Percentiles rank a stretch among this genome's conserved stretches.
Conservation (phyloP, 2,888 invertebrate species). For the Mystacides longicornis region DNA sequence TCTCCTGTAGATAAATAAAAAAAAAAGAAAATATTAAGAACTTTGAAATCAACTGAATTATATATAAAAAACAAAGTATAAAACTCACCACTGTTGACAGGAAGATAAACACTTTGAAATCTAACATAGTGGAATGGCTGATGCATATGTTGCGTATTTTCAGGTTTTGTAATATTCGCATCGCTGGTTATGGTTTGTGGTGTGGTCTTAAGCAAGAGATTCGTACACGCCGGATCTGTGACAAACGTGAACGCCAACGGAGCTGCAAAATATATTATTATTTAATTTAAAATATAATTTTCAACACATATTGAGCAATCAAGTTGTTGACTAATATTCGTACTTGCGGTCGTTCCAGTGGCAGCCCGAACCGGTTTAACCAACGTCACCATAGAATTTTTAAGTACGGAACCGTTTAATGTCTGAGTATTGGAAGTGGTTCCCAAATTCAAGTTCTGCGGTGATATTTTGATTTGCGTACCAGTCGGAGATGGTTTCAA, state of each 20-base stretch:
- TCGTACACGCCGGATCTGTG: conserved; percentile 25
- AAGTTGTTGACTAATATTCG: conserved; percentile 16
- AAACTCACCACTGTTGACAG: conserved; percentile 32
- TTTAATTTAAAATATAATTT: not conserved
- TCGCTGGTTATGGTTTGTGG: conserved; percentile 32
- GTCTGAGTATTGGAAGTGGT: conserved; percentile 12
- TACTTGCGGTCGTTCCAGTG: conserved; percentile 39
- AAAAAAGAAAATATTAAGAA: not conserved
- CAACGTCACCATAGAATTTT: conserved; percentile 38
- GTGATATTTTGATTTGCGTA: conserved; percentile 22
- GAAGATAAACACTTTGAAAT: conserved; percentile 39
- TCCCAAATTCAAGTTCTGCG: conserved; percentile 13
- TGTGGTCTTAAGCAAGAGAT: conserved; percentile 40
- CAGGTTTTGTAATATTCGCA: conserved; percentile 26
- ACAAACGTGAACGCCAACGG: conserved; percentile 39
- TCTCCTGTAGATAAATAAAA: conserved; percentile 14
- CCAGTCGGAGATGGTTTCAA: conserved; percentile 14
- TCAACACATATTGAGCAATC: not conserved
- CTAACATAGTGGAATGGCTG: conserved; percentile 43
- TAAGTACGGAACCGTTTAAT: conserved; percentile 32
- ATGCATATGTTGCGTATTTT: conserved; percentile 24
- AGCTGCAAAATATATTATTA: conserved; percentile 29
- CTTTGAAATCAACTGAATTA: not conserved
- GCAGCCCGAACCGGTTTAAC: conserved; percentile 37
- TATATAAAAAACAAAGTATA: not conserved